Evolutionary conservation across 2,113 vertebrate species (phyloP).

Genomic region (Sylvietta virens): DNA sequence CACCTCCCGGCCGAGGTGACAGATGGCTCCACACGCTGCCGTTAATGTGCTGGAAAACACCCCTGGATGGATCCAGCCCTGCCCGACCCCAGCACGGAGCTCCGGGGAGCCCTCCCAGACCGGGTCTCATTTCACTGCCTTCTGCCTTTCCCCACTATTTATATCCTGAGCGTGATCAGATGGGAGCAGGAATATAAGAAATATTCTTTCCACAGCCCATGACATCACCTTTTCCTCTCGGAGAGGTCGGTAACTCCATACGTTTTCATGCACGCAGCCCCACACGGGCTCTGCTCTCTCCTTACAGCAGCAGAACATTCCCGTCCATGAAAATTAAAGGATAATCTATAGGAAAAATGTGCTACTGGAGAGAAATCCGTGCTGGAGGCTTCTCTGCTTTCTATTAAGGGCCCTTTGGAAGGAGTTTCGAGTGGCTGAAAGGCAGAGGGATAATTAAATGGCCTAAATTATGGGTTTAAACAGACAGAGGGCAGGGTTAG

Average conservation of each 20-base stretch:
- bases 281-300: neutral
- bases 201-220: conserved; percentile 26
- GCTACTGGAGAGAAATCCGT: neutral
- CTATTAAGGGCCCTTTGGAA: neutral
- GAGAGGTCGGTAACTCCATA: neutral
- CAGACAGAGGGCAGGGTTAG: neutral
- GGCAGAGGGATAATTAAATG: neutral
- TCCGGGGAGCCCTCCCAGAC: neutral
- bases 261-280: neutral
- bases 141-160: conserved; percentile 18
- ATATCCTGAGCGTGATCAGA: neutral
- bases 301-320: neutral
- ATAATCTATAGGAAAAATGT: neutral
- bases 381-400: neutral
- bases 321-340: neutral
- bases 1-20: conserved; percentile 16
- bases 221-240: conserved; percentile 52
- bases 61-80: neutral
- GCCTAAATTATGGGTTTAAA: neutral
- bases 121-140: neutral
- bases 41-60: conserved; percentile 1
- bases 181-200: neutral
- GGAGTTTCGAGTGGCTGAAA: neutral
- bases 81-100: neutral
- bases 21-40: conserved; percentile 7